Evolutionary conservation across 2,888 invertebrate genomes (phyloP).

Genomic region (Barypeithes pellucidus): DNA sequence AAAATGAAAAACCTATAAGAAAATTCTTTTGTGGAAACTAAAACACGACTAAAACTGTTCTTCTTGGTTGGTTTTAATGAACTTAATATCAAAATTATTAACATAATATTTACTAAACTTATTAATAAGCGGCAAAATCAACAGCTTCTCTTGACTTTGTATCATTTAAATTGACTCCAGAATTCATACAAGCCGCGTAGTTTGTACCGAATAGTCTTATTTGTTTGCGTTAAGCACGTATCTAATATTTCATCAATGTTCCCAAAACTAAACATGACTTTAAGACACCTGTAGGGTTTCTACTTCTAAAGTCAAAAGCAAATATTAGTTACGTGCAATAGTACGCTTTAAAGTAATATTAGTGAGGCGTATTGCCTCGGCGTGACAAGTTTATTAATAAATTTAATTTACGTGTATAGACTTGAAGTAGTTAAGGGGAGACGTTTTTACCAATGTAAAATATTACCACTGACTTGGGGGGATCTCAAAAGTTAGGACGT

Average conservation of each 20-base stretch:
- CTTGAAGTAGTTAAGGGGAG: not conserved
- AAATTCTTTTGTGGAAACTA: too few species aligned
- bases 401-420: not conserved
- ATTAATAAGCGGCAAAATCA: not conserved
- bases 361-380: constrained; percentile 3
- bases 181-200: constrained; percentile 1
- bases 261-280: constrained; percentile 21
- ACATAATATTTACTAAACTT: not conserved
- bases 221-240: not conserved
- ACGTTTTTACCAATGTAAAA: too few species aligned
- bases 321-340: constrained; percentile 21
- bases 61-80: too few species aligned
- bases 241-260: constrained; percentile 35
- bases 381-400: constrained; percentile 6
- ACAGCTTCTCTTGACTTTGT: not conserved
- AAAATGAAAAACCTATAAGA: too few species aligned
- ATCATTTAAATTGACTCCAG: not conserved
- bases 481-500: too few species aligned
- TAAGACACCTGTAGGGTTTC: constrained; percentile 26
- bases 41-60: too few species aligned
- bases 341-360: constrained; percentile 11
- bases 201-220: not conserved
- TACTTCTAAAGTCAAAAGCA: constrained; percentile 17
- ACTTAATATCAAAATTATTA: too few species aligned
- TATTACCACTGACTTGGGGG: too few species aligned